Evolutionary conservation across 92 coral and sea anemone genomes (phyloP).

Genomic region (Bergia puertoricense): DNA sequence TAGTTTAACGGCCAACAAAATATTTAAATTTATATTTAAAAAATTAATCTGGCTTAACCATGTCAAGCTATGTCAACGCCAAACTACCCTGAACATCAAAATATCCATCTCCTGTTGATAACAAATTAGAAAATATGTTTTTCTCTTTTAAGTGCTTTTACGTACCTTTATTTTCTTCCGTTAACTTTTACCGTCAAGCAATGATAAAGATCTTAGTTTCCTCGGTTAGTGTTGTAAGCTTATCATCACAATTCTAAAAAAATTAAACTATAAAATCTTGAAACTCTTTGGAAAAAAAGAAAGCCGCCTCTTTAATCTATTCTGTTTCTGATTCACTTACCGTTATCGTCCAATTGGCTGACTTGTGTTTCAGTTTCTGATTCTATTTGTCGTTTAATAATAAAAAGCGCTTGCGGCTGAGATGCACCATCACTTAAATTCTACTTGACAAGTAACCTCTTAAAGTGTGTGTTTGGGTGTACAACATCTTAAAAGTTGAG

Average conservation of each 20-base stretch:
- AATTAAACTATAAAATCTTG: no score
- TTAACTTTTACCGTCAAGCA: no score
- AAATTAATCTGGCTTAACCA: no score
- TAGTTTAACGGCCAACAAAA: neutral
- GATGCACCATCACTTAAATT: neutral
- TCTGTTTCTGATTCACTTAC: neutral
- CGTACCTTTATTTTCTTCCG: neutral
- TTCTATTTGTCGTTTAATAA: neutral
- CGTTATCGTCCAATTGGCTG: no score
- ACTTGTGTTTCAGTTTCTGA: neutral
- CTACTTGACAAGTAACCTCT: neutral
- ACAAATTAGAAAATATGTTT: neutral
- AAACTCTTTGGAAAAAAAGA: neutral
- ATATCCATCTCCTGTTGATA: neutral
- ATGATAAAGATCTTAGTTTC: neutral
- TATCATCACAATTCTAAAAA: neutral
- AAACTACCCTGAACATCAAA: neutral
- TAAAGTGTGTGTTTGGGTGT: neutral
- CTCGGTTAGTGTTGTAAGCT: neutral
- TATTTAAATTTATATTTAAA: no score
- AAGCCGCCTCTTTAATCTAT: neutral
- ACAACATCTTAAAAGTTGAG: neutral
- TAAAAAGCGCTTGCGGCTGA: neutral
- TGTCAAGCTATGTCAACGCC: neutral
- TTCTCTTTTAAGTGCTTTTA: neutral